A percentile compares a stretch with the other conserved stretches of the same genome.
Conservation (phyloP, 2,113 vertebrate genomes). For the Eonycteris spelaea region DNA sequence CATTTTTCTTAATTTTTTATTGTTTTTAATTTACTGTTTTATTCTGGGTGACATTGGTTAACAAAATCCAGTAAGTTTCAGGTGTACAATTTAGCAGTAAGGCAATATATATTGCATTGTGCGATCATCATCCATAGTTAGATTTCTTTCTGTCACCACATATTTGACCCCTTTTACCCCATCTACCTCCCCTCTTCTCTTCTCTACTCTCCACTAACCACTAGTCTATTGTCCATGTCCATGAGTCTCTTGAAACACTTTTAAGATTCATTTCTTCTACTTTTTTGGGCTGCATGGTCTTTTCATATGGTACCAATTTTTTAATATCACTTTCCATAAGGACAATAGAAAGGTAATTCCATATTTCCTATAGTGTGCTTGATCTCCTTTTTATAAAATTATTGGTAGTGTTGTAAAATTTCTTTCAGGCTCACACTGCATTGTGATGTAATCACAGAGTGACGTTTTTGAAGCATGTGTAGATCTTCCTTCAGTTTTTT, state of each 20-base stretch:
- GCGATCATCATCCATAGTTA: no score
- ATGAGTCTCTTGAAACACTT: neutral
- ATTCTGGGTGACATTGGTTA: no score
- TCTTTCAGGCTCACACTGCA: conserved; percentile 20
- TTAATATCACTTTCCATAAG: neutral
- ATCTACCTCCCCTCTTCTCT: no score
- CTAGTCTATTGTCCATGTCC: neutral
- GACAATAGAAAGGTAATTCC: neutral
- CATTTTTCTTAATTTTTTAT: neutral
- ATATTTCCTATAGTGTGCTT: neutral
- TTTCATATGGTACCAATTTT: neutral
- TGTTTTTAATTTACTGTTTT: no score
- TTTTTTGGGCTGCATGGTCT: neutral
- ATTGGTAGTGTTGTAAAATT: conserved; percentile 1
- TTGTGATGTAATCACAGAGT: conserved; percentile 1
- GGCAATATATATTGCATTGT: no score
- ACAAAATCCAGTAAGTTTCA: no score
- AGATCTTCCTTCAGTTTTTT: neutral
- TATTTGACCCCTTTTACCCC: no score
- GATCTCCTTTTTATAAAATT: conserved; percentile 20
- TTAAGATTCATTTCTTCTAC: neutral
- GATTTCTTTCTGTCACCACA: no score
- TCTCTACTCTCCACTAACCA: no score
- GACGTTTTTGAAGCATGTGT: conserved; percentile 13
- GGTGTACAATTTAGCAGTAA: no score